These are phyloP conservation scores for Pseudeuparius sepicola DNA, from an alignment of 2,888 invertebrate species.

Conservation along the genomic window DNA sequence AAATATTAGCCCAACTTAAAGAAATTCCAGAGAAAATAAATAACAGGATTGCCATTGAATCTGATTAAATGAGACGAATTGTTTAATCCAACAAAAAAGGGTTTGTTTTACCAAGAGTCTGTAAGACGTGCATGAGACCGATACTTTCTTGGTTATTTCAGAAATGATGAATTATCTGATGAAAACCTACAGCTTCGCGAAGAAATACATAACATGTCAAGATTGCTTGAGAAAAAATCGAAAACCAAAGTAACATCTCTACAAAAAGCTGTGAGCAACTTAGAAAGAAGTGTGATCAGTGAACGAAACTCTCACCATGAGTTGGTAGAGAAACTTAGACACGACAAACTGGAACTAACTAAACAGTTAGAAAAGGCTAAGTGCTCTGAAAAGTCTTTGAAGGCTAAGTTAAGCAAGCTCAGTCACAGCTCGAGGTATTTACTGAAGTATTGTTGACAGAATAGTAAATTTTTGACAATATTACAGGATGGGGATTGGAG, in stretches of 20 bases:
- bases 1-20: too few species aligned
- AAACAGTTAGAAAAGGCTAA: slow-evolving; percentile 32
- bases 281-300: slow-evolving; percentile 38
- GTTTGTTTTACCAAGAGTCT: too few species aligned
- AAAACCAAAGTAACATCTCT: slow-evolving; percentile 27
- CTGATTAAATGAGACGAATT: too few species aligned
- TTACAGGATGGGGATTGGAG: slow-evolving; percentile 21
- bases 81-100: slow-evolving; percentile 1
- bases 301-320: slow-evolving; percentile 39
- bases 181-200: slow-evolving; percentile 33
- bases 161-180: slow-evolving; percentile 32
- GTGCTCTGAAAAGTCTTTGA: slow-evolving; percentile 28
- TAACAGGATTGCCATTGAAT: too few species aligned
- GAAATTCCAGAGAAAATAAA: too few species aligned
- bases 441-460: slow-evolving; percentile 8
- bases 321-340: slow-evolving; percentile 37
- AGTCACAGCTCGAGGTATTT: slow-evolving; percentile 18
- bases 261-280: slow-evolving; percentile 36
- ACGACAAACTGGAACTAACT: slow-evolving; percentile 35
- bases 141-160: too few species aligned
- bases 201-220: slow-evolving; percentile 29
- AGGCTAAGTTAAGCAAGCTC: slow-evolving; percentile 18
- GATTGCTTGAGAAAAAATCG: slow-evolving; percentile 24
- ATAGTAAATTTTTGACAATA: slow-evolving; percentile 1
- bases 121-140: too few species aligned